A percentile compares a stretch with the other conserved stretches of the same genome.
phyloP scores from a whole-genome alignment of 2,888 invertebrate species.

The Pinctada fucata region DNA sequence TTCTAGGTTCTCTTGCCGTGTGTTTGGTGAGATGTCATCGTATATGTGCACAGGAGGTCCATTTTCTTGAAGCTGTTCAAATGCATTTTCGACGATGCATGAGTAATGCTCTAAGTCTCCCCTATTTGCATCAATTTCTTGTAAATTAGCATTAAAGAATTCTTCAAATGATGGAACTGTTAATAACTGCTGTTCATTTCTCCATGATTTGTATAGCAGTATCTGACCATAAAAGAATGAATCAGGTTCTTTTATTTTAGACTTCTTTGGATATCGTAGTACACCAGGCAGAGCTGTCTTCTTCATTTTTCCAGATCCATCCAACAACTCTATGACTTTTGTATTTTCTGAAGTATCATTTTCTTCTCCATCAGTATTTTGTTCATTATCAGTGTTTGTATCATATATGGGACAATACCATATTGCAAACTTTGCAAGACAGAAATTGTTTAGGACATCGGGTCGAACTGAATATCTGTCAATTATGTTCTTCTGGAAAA shows the following conservation, averaged over 20 bases:
- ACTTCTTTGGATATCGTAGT: constrained; percentile 38
- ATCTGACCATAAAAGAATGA: constrained; percentile 39
- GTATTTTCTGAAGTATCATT: constrained; percentile 15
- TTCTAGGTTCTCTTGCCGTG: constrained; percentile 28
- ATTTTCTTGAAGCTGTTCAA: constrained; percentile 29
- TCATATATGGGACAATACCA: constrained; percentile 8
- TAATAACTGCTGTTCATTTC: constrained; percentile 36
- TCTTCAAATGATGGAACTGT: constrained; percentile 23
- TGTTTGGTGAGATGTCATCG: constrained; percentile 37
- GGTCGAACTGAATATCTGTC: constrained; percentile 64
- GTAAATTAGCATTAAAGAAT: constrained; percentile 25
- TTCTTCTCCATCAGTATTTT: constrained; percentile 5
- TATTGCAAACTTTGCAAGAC: constrained; percentile 64
- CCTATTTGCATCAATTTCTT: constrained; percentile 21
- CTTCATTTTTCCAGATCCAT: constrained; percentile 32
- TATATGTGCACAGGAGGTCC: constrained; percentile 39
- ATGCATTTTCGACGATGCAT: constrained; percentile 29
- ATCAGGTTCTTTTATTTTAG: constrained; percentile 37
- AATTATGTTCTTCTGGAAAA: constrained; percentile 43
- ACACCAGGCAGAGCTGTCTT: constrained; percentile 35
- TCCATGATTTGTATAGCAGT: constrained; percentile 45
- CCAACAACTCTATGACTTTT: too few relatives aligned
- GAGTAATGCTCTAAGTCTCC: constrained; percentile 22
- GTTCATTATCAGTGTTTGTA: not conserved
- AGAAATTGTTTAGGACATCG: constrained; percentile 52